Base-by-base conservation (phyloP, 2,888 invertebrate species). In the Trachelus tabidus region DNA sequence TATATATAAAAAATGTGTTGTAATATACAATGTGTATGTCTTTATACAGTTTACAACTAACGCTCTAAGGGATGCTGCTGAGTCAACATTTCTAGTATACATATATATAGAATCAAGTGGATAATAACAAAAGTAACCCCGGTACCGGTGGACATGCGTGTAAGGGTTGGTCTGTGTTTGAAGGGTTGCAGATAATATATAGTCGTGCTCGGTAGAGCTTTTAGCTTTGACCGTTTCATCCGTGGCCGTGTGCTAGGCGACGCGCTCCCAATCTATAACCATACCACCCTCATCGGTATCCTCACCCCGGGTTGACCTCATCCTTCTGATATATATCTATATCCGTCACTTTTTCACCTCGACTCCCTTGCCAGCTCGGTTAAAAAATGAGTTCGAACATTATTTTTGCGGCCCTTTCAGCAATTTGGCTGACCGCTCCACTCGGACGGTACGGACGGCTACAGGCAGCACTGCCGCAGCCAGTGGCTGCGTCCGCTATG, bases 161-260 rank as follows among this genome's bases (percentile, higher is more conserved):
- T 69, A 77, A 74, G 77, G 56, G 56, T 79, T 75, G 81, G 79
- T 81, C 86, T 87, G 86, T 87, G 85, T 85, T 86, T 87, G 87
- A 87, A 87, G 87, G 87, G 86, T 87, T 87, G 83, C 82, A 79
- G 85, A 86, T 84, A 86, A 86, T 85, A 85, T 85, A 87, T 87
- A 85, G 84, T 83, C 84, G 79, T 82, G 82, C 81, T 81, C 80
- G 82, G 83, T 77, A 78, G 82, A 83, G 85, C 83, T 86, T 87
- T 87, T 85, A 87, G 88, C 87, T 88, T 89, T 89, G 88, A 89
- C 87, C 89, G 87, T 89, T 89, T 89, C 86, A 87, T 87, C 85
- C 85, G 78, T 77, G 79, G 81, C 80, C 78, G 76, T 84, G 83
- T 86, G 86, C 85, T 85, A 85, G 84, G 82, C 83, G 79, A 74